phyloP scores from a whole-genome alignment of 2,888 invertebrate genomes.

The Siphlonurus alternatus region DNA sequence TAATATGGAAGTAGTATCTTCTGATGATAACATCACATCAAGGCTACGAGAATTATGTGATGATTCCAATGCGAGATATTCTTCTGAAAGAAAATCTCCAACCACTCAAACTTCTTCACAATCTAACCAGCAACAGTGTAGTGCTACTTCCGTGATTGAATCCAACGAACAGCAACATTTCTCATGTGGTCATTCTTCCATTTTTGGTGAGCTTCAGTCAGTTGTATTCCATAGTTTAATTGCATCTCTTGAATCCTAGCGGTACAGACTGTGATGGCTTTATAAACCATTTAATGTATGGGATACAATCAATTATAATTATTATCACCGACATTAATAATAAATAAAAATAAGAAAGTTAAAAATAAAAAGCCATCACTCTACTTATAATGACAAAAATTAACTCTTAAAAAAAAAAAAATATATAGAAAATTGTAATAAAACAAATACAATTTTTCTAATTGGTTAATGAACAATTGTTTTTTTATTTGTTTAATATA shows the following conservation, averaged over 20 bases:
- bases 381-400: neutral
- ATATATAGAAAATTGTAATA: neutral
- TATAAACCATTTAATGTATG: neutral
- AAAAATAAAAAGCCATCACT: neutral
- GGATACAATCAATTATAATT: neutral
- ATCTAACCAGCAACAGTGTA: no score
- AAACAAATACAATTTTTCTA: neutral
- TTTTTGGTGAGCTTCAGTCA: conserved; percentile 41
- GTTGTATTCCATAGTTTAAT: conserved; percentile 41
- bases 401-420: neutral
- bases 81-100: neutral
- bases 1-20: no score
- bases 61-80: neutral
- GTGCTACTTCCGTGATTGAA: neutral
- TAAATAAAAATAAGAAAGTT: no score
- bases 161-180: conserved; percentile 16
- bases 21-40: neutral
- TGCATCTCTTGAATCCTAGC: conserved; percentile 37
- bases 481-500: neutral
- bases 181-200: conserved; percentile 45
- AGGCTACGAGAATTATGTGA: neutral
- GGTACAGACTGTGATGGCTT: conserved; percentile 5
- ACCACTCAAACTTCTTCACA: neutral
- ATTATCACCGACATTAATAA: neutral
- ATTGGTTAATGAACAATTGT: no score